phyloP scores from a whole-genome alignment of 2,797 vertebrate species.

The Vireo griseus region DNA sequence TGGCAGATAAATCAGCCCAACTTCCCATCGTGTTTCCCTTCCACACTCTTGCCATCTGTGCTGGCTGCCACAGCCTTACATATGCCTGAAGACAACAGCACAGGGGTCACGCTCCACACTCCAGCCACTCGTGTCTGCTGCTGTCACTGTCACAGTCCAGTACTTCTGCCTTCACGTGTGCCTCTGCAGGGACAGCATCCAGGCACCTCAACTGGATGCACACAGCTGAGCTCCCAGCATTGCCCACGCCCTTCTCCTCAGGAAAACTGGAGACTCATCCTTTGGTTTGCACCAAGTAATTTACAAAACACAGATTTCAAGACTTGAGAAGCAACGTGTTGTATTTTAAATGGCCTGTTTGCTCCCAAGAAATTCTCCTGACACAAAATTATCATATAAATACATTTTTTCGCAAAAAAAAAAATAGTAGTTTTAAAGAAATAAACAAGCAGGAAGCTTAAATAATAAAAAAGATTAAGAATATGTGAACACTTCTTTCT shows the following conservation, averaged over 20 bases:
- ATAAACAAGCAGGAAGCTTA: not conserved
- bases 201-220: not conserved
- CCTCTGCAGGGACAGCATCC: rapidly evolving
- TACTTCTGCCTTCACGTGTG: not conserved
- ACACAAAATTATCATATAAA: not conserved
- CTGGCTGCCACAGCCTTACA: not conserved
- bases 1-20: conserved; percentile 16
- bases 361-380: not conserved
- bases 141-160: not conserved
- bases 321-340: not conserved
- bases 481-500: not conserved
- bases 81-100: not conserved
- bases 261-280: not conserved
- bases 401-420: not conserved
- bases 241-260: not conserved
- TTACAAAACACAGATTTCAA: not conserved
- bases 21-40: not conserved
- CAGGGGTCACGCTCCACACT: not conserved
- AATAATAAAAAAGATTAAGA: not conserved
- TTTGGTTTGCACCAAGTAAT: not conserved
- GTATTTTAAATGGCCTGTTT: not conserved
- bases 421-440: not conserved
- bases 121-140: not conserved
- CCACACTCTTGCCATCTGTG: not conserved
- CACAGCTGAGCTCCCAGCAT: not conserved